These are phyloP conservation scores for Brachionus paranguensis DNA, from an alignment of 1,140 invertebrate genomes.

Conservation along the genomic window DNA sequence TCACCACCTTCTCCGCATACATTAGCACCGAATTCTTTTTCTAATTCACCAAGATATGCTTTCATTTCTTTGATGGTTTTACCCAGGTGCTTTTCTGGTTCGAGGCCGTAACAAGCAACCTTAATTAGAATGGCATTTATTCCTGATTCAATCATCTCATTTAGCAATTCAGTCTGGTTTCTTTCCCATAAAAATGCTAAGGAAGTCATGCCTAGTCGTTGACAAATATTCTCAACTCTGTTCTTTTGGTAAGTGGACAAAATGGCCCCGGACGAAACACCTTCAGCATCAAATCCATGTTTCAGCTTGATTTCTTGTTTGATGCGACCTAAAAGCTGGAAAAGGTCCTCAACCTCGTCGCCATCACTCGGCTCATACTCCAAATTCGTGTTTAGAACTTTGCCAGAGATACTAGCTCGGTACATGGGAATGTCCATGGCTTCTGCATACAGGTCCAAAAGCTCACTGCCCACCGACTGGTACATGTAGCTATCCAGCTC, in stretches of 20 bases:
- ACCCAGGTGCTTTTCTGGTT: slow-evolving; percentile 72
- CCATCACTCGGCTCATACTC: slow-evolving; percentile 72
- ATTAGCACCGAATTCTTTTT: slow-evolving; percentile 69
- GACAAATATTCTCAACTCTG: slow-evolving; percentile 84
- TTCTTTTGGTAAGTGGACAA: slow-evolving; percentile 94
- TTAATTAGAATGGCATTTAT: slow-evolving; percentile 92
- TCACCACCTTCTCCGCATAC: slow-evolving; percentile 98
- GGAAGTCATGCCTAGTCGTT: slow-evolving; percentile 75
- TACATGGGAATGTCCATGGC: slow-evolving; percentile 88
- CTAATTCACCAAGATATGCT: slow-evolving; percentile 75
- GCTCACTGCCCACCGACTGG: slow-evolving; percentile 94
- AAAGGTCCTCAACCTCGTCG: slow-evolving; percentile 99
- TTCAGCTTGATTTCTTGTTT: slow-evolving; percentile 55
- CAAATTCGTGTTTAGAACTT: slow-evolving; percentile 67
- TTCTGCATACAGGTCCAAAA: slow-evolving; percentile 80
- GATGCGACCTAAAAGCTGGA: slow-evolving; percentile 59
- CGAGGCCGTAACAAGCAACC: slow-evolving; percentile 75
- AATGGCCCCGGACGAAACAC: slow-evolving; percentile 90
- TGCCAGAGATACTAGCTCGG: slow-evolving; percentile 70
- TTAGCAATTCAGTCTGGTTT: slow-evolving; percentile 84
- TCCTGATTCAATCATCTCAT: slow-evolving; percentile 90
- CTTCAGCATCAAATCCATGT: slow-evolving; percentile 74
- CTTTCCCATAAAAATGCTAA: slow-evolving; percentile 84
- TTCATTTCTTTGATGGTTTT: slow-evolving; percentile 76
- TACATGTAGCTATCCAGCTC: slow-evolving; percentile 99